Evolutionary conservation across 2,888 invertebrate genomes (phyloP), one percentile per base, ranked within the genome.

Genomic region (Megamerina dolium): DNA sequence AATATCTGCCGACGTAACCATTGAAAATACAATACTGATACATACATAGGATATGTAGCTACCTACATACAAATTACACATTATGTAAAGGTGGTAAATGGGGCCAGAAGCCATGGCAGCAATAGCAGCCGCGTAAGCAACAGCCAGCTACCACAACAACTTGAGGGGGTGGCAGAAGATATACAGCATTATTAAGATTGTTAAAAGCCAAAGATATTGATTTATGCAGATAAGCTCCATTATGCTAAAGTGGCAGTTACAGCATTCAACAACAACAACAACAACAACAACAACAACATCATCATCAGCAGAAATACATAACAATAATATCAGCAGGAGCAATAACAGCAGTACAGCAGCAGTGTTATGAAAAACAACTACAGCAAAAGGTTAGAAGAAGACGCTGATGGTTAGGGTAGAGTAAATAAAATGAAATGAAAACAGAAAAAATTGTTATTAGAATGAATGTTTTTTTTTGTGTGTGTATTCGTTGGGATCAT

Each of bases 211-310:
- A 51, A 40, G 40, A 39, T 63, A 64, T 64, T 64, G 63, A 64
- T 63, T 64, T 64, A 64, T 63, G 61, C 58, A 63, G 63, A 63
- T 63, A 63, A 63, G 63, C 60, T 55, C 56, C 58, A 53, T 51
- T 49, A 46, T 51, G 29, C 39, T 43, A 32, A 37, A 48, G 43
- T 43, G 41, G 39, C 44, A 45, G 38, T 38, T 37, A 43, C 23
- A 23, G 10, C 23, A 23, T 23, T 23, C 23, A 23, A 23, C 23
- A 23, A 23, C 8, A 6, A 31, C 12, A 4, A 3, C 31, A 16
- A 31, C 31, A 31, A 10, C 27, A n/a, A 27, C 27, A n/a, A n/a
- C n/a, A n/a, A n/a, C 5, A 13, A 27, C 13, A 13, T 10, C 27
- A 27, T 3, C 5, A 27, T 3, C 27, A 27, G 27, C 27, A n/a